Percentiles rank a stretch among this genome's conserved stretches.
Conservation (phyloP, 2,113 vertebrate genomes). For the Dascyllus trimaculatus region DNA sequence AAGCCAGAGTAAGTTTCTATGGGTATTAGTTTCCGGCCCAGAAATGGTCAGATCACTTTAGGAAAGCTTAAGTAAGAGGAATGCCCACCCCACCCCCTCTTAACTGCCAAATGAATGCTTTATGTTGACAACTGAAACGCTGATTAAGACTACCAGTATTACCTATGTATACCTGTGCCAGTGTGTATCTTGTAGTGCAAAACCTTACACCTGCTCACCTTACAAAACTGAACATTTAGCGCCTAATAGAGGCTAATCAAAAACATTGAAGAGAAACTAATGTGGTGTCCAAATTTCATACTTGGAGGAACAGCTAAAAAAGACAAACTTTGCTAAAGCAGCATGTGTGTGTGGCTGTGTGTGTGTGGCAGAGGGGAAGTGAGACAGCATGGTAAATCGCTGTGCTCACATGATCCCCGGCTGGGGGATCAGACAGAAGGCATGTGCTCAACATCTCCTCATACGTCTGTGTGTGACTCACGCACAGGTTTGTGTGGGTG, state of each 20-base stretch:
- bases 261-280: background rate
- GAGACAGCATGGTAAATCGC: conserved; percentile 56
- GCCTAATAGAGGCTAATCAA: background rate
- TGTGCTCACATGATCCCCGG: conserved; percentile 74
- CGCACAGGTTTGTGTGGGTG: background rate
- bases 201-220: background rate
- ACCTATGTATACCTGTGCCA: too few species aligned
- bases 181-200: background rate
- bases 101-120: background rate
- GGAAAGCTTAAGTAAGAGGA: background rate
- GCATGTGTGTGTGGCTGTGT: conserved; percentile 5
- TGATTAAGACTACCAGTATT: too few species aligned
- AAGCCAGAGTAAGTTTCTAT: background rate
- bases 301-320: background rate
- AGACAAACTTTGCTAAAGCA: background rate
- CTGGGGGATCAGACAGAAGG: conserved; percentile 51
- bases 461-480: conserved; percentile 32
- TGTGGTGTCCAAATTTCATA: background rate
- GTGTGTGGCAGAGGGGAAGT: conserved; percentile 45
- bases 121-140: background rate
- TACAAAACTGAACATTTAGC: background rate
- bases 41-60: background rate
- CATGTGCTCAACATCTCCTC: conserved; percentile 57
- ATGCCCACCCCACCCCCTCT: background rate
- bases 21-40: background rate